Evolutionary conservation across 2,888 invertebrate species (phyloP).

Genomic region (Odontocerum albicorne): DNA sequence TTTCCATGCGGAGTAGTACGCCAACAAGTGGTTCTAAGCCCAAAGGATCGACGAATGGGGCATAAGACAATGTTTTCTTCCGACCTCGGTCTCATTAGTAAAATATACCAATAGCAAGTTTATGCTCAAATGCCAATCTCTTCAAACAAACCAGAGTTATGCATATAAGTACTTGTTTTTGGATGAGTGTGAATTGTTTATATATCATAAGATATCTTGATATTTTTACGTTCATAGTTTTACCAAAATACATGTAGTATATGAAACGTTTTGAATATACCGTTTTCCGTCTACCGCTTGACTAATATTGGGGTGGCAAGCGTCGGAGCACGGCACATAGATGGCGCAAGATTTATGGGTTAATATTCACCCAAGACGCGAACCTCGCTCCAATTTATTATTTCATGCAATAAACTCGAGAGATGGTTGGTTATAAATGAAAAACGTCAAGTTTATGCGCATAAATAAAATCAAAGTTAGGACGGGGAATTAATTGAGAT

Average conservation of each 20-base stretch:
- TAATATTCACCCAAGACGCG: slow-evolving; percentile 23
- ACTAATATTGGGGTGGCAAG: slow-evolving; percentile 16
- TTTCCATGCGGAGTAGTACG: too few relatives aligned
- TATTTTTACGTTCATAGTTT: too few relatives aligned
- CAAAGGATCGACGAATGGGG: too few relatives aligned
- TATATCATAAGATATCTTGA: too few relatives aligned
- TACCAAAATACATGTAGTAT: neutral
- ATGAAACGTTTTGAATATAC: slow-evolving; percentile 7
- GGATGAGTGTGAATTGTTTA: too few relatives aligned
- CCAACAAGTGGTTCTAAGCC: too few relatives aligned
- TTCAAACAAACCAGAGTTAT: too few relatives aligned
- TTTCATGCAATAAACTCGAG: neutral
- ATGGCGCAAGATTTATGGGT: slow-evolving; percentile 25
- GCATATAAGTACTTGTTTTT: too few relatives aligned
- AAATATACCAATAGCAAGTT: too few relatives aligned
- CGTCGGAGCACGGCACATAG: slow-evolving; percentile 6
- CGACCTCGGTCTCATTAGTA: too few relatives aligned
- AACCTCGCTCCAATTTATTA: slow-evolving; percentile 17
- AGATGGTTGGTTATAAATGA: neutral
- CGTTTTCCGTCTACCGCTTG: slow-evolving; percentile 7
- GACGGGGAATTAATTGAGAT: neutral
- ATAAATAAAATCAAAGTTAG: neutral
- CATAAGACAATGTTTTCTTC: too few relatives aligned
- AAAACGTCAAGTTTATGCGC: neutral
- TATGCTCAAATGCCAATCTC: too few relatives aligned